Evolutionary conservation across 2,888 invertebrate genomes (phyloP), one percentile per base, ranked within the genome.

Genomic region (Synergus itoensis): DNA sequence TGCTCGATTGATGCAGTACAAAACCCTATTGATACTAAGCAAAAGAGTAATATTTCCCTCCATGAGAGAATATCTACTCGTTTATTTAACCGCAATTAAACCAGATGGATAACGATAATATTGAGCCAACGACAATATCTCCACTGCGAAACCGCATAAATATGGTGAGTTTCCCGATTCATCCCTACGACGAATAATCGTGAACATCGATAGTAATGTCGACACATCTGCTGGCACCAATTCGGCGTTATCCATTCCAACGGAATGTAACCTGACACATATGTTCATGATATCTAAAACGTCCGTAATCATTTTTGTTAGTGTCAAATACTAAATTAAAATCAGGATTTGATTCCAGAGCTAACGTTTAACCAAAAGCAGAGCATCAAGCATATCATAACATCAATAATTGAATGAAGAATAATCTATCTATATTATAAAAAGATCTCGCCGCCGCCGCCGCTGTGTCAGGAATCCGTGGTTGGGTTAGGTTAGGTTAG

Each of bases 51-150:
- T 45, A 45, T 69, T 28, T 48, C 21, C 14, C 4, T 67, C 11
- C 4, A 12, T 9, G 43, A 41, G 21, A 12, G 28, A 45, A 16
- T 21, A 21, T 45, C 45, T 45, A 69, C 67, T 69, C 21, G 67
- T 28, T 69, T 69, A 69, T 69, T 45, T 28, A 45, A 48, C 48
- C 67, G 45, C 67, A 69, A 69, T 69, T 48, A 69, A 69, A 69
- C 67, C 45, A 69, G 45, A 69, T 48, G 45, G 67, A 69, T 28
- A 69, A 18, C 45, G 67, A 69, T 45, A 5, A 48, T 69, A 69
- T 48, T 28, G 21, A 69, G 21, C 67, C 45, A 69, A 21, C 45
- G 67, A 67, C 67, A 45, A 21, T 43, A 67, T 21, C 43, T 43
- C 18, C 21, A 21, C 43, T 43, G 21, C 43, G 4, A 67, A 67